Conservation (phyloP, 2,797 vertebrate species). For the Tokudaia tokunoshimensis region DNA sequence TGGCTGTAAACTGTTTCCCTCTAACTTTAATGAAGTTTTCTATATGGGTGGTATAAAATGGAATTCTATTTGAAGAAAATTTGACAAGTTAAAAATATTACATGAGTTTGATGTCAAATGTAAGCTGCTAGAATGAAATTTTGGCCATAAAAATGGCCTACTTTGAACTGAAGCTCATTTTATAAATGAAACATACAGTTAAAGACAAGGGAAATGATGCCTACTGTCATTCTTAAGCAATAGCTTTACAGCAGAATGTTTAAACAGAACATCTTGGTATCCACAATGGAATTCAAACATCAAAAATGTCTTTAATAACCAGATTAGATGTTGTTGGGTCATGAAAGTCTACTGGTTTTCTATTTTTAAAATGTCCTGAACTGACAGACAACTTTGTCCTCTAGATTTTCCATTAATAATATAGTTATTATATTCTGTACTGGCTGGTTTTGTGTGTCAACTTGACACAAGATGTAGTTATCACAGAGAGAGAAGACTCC, state of each 20-base stretch:
- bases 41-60: not conserved
- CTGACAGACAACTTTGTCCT: not conserved
- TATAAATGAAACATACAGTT: conserved; percentile 50
- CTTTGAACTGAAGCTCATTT: conserved; percentile 59
- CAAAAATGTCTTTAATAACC: conserved; percentile 33
- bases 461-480: no score
- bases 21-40: conserved; percentile 65
- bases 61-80: conserved; percentile 55
- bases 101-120: conserved; percentile 53
- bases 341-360: not conserved
- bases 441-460: no score
- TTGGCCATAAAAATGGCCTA: not conserved
- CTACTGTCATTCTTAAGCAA: conserved; percentile 36
- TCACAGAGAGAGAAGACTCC: no score
- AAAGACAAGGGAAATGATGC: conserved; percentile 21
- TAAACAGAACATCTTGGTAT: conserved; percentile 45
- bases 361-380: not conserved
- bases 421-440: not conserved
- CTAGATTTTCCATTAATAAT: conserved; percentile 9
- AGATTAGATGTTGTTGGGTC: conserved; percentile 14
- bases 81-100: conserved; percentile 42
- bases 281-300: conserved; percentile 37
- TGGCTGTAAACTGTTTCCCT: conserved; percentile 6
- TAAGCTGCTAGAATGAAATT: conserved; percentile 56
- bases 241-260: conserved; percentile 45